A percentile compares a stretch with the other conserved stretches of the same genome.
Conservation (phyloP, 1,140 invertebrate species). For the Araneus ventricosus region DNA sequence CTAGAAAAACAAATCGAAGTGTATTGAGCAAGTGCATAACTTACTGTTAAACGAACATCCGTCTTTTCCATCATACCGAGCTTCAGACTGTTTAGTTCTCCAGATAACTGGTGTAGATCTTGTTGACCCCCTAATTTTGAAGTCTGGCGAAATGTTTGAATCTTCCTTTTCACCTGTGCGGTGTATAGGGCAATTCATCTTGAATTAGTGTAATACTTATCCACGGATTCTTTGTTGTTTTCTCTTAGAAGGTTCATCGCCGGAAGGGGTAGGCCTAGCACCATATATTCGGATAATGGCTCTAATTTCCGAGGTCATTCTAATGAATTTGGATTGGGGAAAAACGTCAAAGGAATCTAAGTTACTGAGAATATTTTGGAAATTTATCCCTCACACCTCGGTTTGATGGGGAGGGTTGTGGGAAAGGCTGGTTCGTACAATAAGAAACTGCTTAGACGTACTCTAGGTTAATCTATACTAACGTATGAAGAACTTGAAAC, state of each 20-base stretch:
- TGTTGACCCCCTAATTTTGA: conserved; percentile 77
- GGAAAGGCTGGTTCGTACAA: not conserved
- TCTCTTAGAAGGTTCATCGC: conserved; percentile 79
- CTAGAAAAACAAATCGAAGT: not conserved
- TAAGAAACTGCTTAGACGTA: conserved; percentile 17
- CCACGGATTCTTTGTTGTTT: conserved; percentile 78
- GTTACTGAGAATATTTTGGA: not conserved
- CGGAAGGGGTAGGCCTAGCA: conserved; percentile 77
- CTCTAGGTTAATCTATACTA: not conserved
- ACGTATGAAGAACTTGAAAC: conserved; percentile 38
- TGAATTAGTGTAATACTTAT: conserved; percentile 78
- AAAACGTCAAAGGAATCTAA: too few relatives aligned
- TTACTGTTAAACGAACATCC: not conserved
- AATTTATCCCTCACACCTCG: conserved; percentile 44
- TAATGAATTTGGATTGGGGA: not conserved
- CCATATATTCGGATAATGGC: conserved; percentile 79
- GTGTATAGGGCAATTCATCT: conserved; percentile 75
- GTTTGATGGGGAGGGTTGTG: conserved; percentile 36
- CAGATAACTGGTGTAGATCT: conserved; percentile 78
- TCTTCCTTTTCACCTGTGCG: conserved; percentile 38
- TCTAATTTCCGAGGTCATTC: conserved; percentile 79
- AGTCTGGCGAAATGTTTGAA: conserved; percentile 62
- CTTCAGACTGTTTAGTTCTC: conserved; percentile 77
- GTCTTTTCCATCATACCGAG: conserved; percentile 76
- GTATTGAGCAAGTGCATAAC: not conserved